These are phyloP conservation scores for Drosophila malerkotliana DNA, from an alignment of 1,140 invertebrate species.

Conservation along the genomic window DNA sequence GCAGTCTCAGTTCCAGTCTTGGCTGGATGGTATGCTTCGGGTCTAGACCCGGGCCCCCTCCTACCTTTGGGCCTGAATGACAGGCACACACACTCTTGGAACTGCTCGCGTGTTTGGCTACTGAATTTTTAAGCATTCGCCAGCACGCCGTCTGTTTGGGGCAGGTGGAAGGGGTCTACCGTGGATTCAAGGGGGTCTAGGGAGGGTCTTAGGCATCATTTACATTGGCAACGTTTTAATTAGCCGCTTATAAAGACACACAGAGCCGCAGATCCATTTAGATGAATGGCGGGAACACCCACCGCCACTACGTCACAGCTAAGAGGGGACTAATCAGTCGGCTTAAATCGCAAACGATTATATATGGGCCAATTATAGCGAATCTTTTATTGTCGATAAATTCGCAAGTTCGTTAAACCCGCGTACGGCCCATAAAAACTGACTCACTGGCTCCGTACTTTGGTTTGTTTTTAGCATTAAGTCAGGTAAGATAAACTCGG, in stretches of 20 bases:
- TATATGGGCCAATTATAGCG: constrained; percentile 67
- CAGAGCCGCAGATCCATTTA: constrained; percentile 24
- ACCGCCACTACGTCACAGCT: constrained; percentile 44
- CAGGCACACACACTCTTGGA: constrained; percentile 35
- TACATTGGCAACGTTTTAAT: constrained; percentile 75
- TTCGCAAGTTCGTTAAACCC: constrained; percentile 75
- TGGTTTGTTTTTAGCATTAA: constrained; percentile 36
- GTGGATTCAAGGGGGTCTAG: neutral
- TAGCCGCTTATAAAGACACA: constrained; percentile 60
- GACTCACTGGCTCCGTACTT: constrained; percentile 41
- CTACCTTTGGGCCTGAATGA: constrained; percentile 40
- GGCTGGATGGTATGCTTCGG: constrained; percentile 29
- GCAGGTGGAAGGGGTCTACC: neutral
- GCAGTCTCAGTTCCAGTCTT: constrained; percentile 10
- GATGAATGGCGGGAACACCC: constrained; percentile 73
- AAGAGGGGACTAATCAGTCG: constrained; percentile 36
- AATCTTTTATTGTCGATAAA: constrained; percentile 77
- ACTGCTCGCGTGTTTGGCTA: constrained; percentile 66
- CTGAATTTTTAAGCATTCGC: constrained; percentile 59
- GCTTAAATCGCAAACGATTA: constrained; percentile 61
- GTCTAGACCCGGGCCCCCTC: constrained; percentile 3
- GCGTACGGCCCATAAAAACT: constrained; percentile 38
- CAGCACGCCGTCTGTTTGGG: constrained; percentile 24
- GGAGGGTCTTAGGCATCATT: constrained; percentile 48
- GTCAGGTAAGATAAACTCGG: constrained; percentile 1